These are phyloP conservation scores for Falco rusticolus DNA, from an alignment of 2,797 vertebrate species.

Conservation along the genomic window DNA sequence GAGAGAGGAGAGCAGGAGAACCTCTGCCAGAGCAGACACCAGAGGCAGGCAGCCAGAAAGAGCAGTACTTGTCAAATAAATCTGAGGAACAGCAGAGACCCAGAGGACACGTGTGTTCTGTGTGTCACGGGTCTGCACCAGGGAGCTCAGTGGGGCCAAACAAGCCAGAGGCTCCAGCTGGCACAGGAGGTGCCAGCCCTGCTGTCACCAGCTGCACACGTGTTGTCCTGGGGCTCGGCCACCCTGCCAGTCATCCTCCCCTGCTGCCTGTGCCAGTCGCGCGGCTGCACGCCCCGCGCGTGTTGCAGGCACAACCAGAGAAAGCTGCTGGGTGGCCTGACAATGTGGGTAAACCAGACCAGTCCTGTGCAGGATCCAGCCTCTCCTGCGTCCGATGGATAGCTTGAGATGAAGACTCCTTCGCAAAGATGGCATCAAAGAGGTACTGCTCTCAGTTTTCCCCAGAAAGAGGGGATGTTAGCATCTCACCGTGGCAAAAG, in stretches of 20 bases:
- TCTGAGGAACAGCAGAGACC: background rate
- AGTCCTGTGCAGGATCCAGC: background rate
- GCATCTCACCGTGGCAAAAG: background rate
- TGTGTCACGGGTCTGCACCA: background rate
- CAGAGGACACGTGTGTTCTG: background rate
- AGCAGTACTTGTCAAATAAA: background rate
- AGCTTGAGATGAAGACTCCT: too few species aligned
- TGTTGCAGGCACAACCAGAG: background rate
- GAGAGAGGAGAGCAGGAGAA: background rate
- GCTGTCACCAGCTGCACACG: background rate
- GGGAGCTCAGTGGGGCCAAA: background rate
- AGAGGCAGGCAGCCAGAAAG: background rate
- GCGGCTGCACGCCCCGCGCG: fast-evolving
- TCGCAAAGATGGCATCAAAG: background rate
- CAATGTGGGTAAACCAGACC: background rate
- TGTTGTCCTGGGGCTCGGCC: background rate
- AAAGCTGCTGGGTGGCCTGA: background rate
- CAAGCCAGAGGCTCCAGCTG: background rate
- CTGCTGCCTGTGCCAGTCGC: fast-evolving
- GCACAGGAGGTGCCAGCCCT: background rate
- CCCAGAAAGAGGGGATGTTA: background rate
- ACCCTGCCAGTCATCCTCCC: background rate
- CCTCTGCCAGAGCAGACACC: background rate
- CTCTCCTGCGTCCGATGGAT: background rate
- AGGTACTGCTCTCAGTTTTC: background rate